Base-by-base conservation (phyloP, 2,888 invertebrate species). In the Synanthedon formicaeformis region DNA sequence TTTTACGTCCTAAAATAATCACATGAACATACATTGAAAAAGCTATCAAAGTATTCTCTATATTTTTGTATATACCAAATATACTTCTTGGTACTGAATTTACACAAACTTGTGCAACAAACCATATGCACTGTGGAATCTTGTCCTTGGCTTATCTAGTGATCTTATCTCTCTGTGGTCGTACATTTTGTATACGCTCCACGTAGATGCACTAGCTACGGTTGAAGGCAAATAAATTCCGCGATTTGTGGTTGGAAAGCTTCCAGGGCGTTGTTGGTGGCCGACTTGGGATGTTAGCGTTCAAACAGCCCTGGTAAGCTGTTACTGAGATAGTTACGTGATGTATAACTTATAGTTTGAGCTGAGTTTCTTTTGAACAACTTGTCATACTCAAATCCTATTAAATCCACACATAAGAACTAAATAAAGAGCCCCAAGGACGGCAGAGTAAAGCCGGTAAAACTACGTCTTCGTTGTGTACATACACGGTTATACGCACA, bases 221-320 rank as follows among this genome's bases (percentile, higher is more conserved):
- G 73, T 64, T 77, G 81, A 81, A 78, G 80, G 81, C 80, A 78
- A 84, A 85, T 84, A 84, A 81, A 84, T 84, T 81, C 69, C 70
- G 65, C 80, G 81, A 81, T 83, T 82, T 83, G 82, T 75, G 83
- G 82, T 81, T 85, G 84, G 84, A 84, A 76, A 62, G 72, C 69
- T 79, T 85, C 84, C 84, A 85, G 81, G 64, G 64, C 67, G 64
- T 60, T 81, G 81, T 79, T 74, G 73, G 71, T 67, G 73, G 72
- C 62, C 61, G 66, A 65, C 65, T 65, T 66, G 62, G 64, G 64
- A 63, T 67, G 69, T 65, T 64, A 34, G 27, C 50, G 49, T 23
- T 58, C 34, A 52, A 54, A 56, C 45, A 14, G 45, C 45, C 45
- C 45, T 45, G 45, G 45, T 45, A 45, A 45, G 45, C 45, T 45